Evolutionary conservation across 1,140 invertebrate genomes (phyloP).

Genomic region (Atopsyche davidsoni): DNA sequence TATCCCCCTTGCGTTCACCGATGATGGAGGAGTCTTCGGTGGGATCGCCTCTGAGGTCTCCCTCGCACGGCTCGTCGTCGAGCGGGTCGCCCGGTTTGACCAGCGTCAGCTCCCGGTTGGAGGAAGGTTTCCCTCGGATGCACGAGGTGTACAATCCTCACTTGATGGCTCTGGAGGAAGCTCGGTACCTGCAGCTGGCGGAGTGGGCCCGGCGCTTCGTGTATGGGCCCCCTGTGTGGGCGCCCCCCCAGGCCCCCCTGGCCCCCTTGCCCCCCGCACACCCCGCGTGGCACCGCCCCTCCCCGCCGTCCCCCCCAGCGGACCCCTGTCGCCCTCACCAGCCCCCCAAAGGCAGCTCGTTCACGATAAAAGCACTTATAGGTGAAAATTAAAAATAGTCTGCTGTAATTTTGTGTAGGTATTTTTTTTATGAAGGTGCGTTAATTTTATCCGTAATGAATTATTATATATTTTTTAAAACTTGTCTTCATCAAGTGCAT

Average conservation of each 20-base stretch:
- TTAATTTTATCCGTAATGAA: too few species aligned
- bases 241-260: neutral
- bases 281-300: neutral
- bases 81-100: slow-evolving; percentile 9
- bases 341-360: slow-evolving; percentile 14
- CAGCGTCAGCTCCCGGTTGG: slow-evolving; percentile 3
- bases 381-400: slow-evolving; percentile 17
- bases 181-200: slow-evolving; percentile 5
- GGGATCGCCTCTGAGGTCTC: too few species aligned
- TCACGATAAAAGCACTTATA: slow-evolving; percentile 18
- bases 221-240: slow-evolving; percentile 10
- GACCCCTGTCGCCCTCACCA: neutral
- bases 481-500: too few species aligned
- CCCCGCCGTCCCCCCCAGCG: slow-evolving; percentile 4
- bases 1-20: too few species aligned
- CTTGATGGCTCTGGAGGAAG: too few species aligned
- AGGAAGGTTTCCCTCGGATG: neutral
- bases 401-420: too few species aligned
- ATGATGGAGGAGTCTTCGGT: too few species aligned
- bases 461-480: too few species aligned
- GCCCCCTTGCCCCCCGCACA: slow-evolving; percentile 1
- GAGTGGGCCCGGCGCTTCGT: slow-evolving; percentile 14
- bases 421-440: too few species aligned
- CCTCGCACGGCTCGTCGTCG: neutral
- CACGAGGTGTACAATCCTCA: neutral